A percentile compares a stretch with the other conserved stretches of the same genome.
Conservation (phyloP, 2,888 invertebrate species). For the Aplocera efformata region DNA sequence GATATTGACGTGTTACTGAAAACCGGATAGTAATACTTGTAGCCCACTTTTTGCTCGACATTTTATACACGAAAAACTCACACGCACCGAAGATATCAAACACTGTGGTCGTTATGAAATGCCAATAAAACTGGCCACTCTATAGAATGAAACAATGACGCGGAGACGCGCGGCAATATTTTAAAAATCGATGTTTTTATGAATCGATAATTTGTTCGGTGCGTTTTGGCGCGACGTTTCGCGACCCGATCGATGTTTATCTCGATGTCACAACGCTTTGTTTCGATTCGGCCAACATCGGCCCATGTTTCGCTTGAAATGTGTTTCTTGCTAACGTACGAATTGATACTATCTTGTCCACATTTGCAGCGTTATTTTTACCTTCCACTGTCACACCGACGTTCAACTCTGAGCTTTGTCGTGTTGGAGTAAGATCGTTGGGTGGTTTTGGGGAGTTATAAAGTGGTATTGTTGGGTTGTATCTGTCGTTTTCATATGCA, state of each 20-base stretch:
- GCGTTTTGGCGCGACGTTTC: constrained; percentile 76
- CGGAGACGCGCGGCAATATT: constrained; percentile 70
- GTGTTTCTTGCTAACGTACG: constrained; percentile 79
- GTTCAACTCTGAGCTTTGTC: constrained; percentile 42
- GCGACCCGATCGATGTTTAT: constrained; percentile 74
- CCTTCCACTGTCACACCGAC: constrained; percentile 24
- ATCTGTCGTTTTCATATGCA: constrained; percentile 69
- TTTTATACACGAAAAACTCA: constrained; percentile 12
- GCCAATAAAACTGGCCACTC: constrained; percentile 51
- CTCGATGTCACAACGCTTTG: constrained; percentile 77
- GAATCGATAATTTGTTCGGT: constrained; percentile 79
- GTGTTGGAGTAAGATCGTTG: constrained; percentile 26
- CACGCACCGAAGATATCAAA: constrained; percentile 15
- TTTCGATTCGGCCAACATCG: constrained; percentile 74
- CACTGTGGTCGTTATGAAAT: constrained; percentile 14
- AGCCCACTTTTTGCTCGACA: not conserved
- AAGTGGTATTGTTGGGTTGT: constrained; percentile 36
- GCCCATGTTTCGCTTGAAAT: constrained; percentile 75
- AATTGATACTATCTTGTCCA: constrained; percentile 65
- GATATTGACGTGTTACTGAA: no score
- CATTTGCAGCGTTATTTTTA: constrained; percentile 53
- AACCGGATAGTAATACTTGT: no score
- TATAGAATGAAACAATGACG: constrained; percentile 64
- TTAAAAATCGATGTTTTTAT: constrained; percentile 79
- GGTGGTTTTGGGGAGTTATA: constrained; percentile 22